Evolutionary conservation across 2,888 invertebrate species (phyloP), one percentile per base, ranked within the genome.

Genomic region (Encarsia formosa): DNA sequence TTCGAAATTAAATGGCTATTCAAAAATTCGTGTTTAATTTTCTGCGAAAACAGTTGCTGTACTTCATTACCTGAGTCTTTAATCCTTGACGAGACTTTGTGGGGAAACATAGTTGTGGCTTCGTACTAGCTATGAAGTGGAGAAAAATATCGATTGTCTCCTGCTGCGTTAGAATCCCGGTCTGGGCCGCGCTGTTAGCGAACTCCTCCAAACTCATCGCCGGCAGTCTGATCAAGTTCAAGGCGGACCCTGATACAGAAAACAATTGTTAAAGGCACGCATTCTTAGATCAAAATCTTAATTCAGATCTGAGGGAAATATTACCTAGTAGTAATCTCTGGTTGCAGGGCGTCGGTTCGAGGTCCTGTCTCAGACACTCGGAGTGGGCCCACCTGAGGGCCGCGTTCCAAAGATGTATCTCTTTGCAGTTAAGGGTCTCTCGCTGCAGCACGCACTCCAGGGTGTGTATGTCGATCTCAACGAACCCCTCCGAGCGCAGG

Each of bases 71-170:
- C 81, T 88, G 91, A 59, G 94, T 88, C 76, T 91, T 91, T 15
- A 96, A 78, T 62, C 96, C 96, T 57, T 88, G 81, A 60, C 97
- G 81, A 11, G 88, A 79, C 73, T 89, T 91, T 40, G 85, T 84
- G 6, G 89, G 88, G 72, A 91, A 97, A 51, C 84, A 83, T 48
- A 96, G 77, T 59, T 78, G 78, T 18, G 96, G 95, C 74, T 94
- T 94, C 60, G 82, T 85, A 63, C 84, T 85, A 31, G 96, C 95
- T 47, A 95, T 95, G 70, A 92, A 96, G 77, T 95, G 87, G 63
- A 97, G 81, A 78, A 97, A 97, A 73, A 95, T 88, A 69, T 95
- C 92, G 58, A 92, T 94, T 11, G 92, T 94, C 75, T 97, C 96
- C 74, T 93, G 88, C 58, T 90, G 86, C 2, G 93, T 91, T 49